Evolutionary conservation across 1,140 invertebrate species (phyloP).

Genomic region (Brachystomella parvula): DNA sequence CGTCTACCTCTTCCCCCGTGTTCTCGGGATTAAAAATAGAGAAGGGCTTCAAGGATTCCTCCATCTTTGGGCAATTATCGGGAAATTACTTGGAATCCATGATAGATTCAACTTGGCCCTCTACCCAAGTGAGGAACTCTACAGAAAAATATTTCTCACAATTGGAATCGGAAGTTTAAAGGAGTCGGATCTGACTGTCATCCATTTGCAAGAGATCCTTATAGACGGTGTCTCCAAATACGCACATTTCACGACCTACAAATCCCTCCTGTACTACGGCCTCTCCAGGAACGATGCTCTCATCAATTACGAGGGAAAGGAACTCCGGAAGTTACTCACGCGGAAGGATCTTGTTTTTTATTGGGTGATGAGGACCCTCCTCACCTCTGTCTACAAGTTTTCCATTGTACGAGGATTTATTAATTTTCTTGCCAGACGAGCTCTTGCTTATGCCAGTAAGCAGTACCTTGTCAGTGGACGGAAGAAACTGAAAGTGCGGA

Average conservation of each 20-base stretch:
- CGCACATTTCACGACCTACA: background rate
- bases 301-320: constrained; percentile 1
- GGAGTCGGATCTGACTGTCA: constrained; percentile 1
- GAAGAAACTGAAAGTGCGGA: background rate
- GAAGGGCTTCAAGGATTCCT: constrained; percentile 28
- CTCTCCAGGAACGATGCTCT: background rate
- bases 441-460: background rate
- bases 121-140: background rate
- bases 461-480: background rate
- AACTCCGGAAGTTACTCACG: background rate
- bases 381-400: background rate
- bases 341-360: constrained; percentile 2
- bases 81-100: constrained; percentile 26
- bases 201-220: background rate
- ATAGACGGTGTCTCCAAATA: constrained; percentile 4
- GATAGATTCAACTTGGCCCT: constrained; percentile 23
- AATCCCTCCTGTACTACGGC: constrained; percentile 6
- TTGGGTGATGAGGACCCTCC: background rate
- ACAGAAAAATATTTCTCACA: constrained; percentile 2
- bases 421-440: background rate
- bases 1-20: constrained; percentile 15
- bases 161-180: constrained; percentile 6
- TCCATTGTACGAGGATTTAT: background rate
- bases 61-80: constrained; percentile 31
- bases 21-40: constrained; percentile 18